Evolutionary conservation across 2,797 vertebrate species (phyloP).

Genomic region (Xiphophorus birchmanni): DNA sequence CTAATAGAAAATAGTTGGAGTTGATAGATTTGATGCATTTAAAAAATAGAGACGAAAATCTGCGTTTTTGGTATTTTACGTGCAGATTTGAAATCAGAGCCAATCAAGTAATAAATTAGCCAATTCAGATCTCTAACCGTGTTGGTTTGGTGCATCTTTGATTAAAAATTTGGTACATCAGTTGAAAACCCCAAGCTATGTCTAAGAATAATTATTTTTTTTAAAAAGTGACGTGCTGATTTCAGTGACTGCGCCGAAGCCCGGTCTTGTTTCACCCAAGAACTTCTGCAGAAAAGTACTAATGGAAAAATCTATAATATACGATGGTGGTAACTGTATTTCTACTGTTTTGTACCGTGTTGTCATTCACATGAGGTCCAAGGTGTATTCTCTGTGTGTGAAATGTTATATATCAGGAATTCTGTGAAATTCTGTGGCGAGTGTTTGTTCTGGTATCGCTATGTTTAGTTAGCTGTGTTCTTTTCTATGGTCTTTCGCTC

Average conservation of each 20-base stretch:
- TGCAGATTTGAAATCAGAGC: neutral
- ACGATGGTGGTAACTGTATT: slow-evolving; percentile 77
- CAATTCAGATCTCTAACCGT: neutral
- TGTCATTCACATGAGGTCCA: slow-evolving; percentile 81
- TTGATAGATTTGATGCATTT: neutral
- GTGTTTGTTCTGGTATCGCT: slow-evolving; percentile 74
- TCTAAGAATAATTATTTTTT: neutral
- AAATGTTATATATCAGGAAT: slow-evolving; percentile 78
- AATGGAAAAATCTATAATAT: slow-evolving; percentile 70
- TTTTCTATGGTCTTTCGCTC: slow-evolving; percentile 60
- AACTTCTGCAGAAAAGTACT: slow-evolving; percentile 65
- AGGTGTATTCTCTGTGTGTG: slow-evolving; percentile 79
- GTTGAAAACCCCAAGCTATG: slow-evolving; percentile 2
- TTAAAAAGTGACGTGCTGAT: slow-evolving; percentile 39
- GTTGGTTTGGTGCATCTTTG: neutral
- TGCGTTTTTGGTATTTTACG: neutral
- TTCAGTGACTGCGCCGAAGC: slow-evolving; percentile 58
- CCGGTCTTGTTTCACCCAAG: slow-evolving; percentile 58
- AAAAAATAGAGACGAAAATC: neutral
- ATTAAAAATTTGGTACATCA: slow-evolving; percentile 3
- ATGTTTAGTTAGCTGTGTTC: slow-evolving; percentile 71
- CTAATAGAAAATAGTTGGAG: neutral
- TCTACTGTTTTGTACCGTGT: slow-evolving; percentile 80
- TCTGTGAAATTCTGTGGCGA: slow-evolving; percentile 79
- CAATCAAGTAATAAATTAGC: neutral